Conservation (phyloP, 2,113 vertebrate species). For the Tonatia bakeri region DNA sequence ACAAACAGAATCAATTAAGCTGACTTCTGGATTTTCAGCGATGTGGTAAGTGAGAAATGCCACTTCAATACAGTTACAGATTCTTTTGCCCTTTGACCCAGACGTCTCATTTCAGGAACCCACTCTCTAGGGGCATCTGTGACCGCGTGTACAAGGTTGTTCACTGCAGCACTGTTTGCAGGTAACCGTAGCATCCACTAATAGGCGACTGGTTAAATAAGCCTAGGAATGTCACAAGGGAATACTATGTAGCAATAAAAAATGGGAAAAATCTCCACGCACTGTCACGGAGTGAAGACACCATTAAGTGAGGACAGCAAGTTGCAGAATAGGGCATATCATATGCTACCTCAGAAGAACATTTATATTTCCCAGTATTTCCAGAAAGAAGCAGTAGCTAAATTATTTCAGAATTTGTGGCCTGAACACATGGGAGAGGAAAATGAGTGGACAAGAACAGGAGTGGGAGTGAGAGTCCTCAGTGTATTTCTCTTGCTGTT, state of each 20-base stretch:
- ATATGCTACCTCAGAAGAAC: not conserved
- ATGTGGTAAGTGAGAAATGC: not conserved
- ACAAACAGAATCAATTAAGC: not conserved
- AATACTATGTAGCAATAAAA: not conserved
- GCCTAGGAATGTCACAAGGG: not conserved
- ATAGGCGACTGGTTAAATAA: not conserved
- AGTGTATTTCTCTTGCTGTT: not conserved
- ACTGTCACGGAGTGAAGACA: not conserved
- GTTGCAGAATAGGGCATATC: accelerated
- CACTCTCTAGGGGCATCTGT: accelerated
- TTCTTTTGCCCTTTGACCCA: not conserved
- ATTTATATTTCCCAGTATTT: not conserved
- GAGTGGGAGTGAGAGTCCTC: not conserved
- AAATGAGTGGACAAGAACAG: not conserved
- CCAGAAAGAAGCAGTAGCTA: not conserved
- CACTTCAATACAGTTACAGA: not conserved
- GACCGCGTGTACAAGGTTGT: no score
- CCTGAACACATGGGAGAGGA: not conserved
- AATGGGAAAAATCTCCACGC: not conserved
- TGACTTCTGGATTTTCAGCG: not conserved
- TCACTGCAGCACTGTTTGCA: no score
- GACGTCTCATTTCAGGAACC: not conserved
- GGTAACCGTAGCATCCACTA: no score
- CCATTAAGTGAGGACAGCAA: not conserved
- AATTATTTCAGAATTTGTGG: not conserved